Conservation (phyloP, 2,797 vertebrate genomes). For the Coregonus suidteri region DNA sequence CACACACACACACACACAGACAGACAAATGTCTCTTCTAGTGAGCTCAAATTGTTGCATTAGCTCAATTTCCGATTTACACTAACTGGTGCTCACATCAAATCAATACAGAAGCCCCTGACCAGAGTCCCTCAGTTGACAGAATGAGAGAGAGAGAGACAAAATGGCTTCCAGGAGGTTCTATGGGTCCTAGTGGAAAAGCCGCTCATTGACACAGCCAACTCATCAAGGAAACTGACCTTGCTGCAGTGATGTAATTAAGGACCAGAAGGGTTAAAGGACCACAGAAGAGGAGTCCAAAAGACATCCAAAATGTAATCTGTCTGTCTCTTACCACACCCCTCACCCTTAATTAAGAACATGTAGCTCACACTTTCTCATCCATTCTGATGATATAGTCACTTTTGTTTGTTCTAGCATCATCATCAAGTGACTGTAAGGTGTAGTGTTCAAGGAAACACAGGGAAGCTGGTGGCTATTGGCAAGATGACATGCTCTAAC, state of each 20-base stretch:
- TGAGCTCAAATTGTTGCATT: too few species aligned
- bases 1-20: conserved; percentile 15
- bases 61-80: neutral
- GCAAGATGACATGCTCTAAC: neutral
- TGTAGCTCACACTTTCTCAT: neutral
- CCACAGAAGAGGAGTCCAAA: conserved; percentile 1
- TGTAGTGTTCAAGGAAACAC: neutral
- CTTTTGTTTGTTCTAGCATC: neutral
- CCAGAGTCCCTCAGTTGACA: conserved; percentile 51
- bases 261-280: conserved; percentile 7
- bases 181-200: conserved; percentile 24
- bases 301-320: conserved; percentile 17
- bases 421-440: neutral
- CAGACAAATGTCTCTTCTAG: neutral
- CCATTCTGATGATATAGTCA: conserved; percentile 13
- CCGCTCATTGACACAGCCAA: conserved; percentile 23
- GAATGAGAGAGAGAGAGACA: conserved; percentile 31
- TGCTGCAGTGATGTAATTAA: conserved; percentile 17
- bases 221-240: conserved; percentile 32
- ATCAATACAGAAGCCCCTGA: conserved; percentile 54
- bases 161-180: conserved; percentile 21
- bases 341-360: conserved; percentile 5
- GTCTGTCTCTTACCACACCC: conserved; percentile 7
- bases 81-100: neutral
- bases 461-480: conserved; percentile 34